A percentile compares a stretch with the other conserved stretches of the same genome.
These are phyloP conservation scores for Hippolais icterina DNA, from an alignment of 2,113 vertebrate genomes.

Conservation along the genomic window DNA sequence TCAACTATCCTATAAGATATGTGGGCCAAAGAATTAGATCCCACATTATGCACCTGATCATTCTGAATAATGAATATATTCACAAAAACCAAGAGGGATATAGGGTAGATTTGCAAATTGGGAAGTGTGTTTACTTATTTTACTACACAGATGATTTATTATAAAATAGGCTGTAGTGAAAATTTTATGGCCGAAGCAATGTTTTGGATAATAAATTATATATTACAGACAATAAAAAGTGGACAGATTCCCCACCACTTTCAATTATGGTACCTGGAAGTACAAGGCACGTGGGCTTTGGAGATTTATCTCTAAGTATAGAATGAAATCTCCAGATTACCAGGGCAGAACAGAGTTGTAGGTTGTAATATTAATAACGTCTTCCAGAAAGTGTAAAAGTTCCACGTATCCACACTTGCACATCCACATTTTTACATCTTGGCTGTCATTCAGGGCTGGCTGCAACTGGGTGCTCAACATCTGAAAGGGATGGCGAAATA, in stretches of 20 bases:
- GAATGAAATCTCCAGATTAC: neutral
- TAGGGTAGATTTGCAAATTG: neutral
- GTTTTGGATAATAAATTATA: neutral
- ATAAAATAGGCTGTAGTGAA: neutral
- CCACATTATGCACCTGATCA: neutral
- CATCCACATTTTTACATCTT: neutral
- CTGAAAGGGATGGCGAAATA: neutral
- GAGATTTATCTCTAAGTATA: neutral
- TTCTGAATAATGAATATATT: neutral
- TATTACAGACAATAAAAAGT: neutral
- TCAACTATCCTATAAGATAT: neutral
- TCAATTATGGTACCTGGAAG: neutral
- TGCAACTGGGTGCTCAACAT: neutral
- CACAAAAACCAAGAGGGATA: neutral
- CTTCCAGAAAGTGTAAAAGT: neutral
- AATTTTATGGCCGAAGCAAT: neutral
- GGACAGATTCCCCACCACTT: neutral
- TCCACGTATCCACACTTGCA: neutral
- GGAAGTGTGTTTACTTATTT: neutral
- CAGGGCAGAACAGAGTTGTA: neutral
- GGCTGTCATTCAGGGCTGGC: neutral
- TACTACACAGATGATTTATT: neutral
- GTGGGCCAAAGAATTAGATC: neutral
- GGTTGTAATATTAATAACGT: neutral
- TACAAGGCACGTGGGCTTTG: neutral